A percentile compares a stretch with the other conserved stretches of the same genome.
These are phyloP conservation scores for Synanthedon tipuliformis DNA, from an alignment of 2,888 invertebrate species.

Conservation along the genomic window DNA sequence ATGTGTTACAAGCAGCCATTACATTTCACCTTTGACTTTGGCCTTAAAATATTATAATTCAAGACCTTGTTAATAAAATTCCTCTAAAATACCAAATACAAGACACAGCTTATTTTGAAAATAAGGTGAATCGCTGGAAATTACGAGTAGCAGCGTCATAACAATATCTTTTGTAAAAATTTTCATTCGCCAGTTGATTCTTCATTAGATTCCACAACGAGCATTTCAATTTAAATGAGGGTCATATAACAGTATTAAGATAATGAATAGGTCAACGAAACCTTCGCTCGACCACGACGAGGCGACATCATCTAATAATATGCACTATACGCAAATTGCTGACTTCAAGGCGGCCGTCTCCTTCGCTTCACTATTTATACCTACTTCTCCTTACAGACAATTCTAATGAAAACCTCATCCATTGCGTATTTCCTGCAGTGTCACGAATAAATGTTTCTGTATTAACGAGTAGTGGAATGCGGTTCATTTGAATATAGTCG, in stretches of 20 bases:
- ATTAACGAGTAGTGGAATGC: slow-evolving; percentile 28
- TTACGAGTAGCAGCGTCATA: too few species aligned
- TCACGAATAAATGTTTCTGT: slow-evolving; percentile 10
- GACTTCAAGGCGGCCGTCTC: slow-evolving; percentile 6
- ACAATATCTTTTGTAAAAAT: too few species aligned
- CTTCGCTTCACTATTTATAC: background rate
- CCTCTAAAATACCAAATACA: too few species aligned
- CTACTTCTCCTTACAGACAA: background rate
- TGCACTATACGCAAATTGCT: slow-evolving; percentile 19
- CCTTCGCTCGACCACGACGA: slow-evolving; percentile 21
- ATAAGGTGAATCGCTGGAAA: too few species aligned
- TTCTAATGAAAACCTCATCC: background rate
- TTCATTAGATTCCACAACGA: too few species aligned
- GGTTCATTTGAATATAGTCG: slow-evolving; percentile 28
- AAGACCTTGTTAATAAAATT: too few species aligned
- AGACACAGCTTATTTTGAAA: too few species aligned
- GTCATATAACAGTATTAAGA: slow-evolving; percentile 38
- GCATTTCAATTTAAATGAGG: background rate
- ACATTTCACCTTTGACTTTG: too few species aligned
- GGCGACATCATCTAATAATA: slow-evolving; percentile 7
- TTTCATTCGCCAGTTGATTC: too few species aligned
- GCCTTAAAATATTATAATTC: too few species aligned
- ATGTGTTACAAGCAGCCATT: too few species aligned
- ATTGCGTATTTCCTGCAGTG: background rate
- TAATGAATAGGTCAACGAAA: slow-evolving; percentile 20